These are phyloP conservation scores for Temnothorax curvispinosus DNA, from an alignment of 1,140 invertebrate genomes.

Conservation along the genomic window DNA sequence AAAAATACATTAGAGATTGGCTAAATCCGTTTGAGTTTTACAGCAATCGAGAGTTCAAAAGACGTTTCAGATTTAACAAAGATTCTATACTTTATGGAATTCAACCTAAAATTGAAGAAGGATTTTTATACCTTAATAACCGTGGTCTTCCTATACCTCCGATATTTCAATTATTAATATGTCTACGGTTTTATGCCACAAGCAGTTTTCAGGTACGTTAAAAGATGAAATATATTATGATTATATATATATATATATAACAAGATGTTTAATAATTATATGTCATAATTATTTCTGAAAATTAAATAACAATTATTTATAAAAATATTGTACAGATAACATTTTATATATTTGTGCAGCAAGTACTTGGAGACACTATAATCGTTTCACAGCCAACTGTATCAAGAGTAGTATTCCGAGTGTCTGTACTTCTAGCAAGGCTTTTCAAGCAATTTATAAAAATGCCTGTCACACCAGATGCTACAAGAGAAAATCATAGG, in stretches of 20 bases:
- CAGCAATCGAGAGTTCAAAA: neutral
- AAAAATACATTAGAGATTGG: constrained; percentile 2
- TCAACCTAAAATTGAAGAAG: neutral
- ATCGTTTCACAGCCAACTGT: constrained; percentile 13
- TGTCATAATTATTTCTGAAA: neutral
- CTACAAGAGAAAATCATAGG: neutral
- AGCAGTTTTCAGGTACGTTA: constrained; percentile 2
- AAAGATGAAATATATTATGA: neutral
- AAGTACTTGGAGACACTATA: constrained; percentile 29
- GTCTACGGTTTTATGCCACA: constrained; percentile 1
- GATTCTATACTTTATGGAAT: neutral
- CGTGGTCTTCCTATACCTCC: neutral
- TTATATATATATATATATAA: neutral
- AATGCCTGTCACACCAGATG: neutral
- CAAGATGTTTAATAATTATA: neutral
- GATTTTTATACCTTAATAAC: neutral
- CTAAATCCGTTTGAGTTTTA: constrained; percentile 3
- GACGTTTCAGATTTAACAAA: neutral
- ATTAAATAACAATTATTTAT: neutral
- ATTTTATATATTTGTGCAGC: constrained; percentile 22
- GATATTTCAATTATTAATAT: neutral
- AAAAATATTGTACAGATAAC: neutral
- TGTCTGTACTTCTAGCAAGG: constrained; percentile 10
- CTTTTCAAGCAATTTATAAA: neutral
- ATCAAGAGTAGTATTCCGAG: neutral